These are phyloP conservation scores for Luperina testacea DNA, from an alignment of 2,888 invertebrate species.

Conservation along the genomic window DNA sequence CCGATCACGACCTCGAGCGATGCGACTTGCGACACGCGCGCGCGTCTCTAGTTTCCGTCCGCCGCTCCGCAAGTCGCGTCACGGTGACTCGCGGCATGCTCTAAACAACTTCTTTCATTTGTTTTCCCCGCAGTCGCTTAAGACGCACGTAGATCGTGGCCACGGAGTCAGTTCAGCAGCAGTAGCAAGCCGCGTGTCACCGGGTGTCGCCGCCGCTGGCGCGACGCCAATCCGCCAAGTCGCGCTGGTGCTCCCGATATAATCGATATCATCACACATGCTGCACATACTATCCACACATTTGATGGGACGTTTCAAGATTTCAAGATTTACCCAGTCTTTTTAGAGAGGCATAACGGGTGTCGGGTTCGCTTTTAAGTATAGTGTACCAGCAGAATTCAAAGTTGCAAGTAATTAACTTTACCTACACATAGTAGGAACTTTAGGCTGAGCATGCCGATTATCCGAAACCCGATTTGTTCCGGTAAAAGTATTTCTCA, in stretches of 20 bases:
- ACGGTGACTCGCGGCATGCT: no score
- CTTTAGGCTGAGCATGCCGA: neutral
- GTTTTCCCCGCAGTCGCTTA: neutral
- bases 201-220: slow-evolving; percentile 35
- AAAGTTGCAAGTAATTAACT: neutral
- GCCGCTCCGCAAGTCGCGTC: neutral
- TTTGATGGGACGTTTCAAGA: slow-evolving; percentile 1
- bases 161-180: slow-evolving; percentile 2
- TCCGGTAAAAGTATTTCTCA: neutral
- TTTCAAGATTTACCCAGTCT: neutral
- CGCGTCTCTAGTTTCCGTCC: no score
- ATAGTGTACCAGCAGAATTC: neutral
- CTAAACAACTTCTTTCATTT: neutral
- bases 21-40: neutral
- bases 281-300: slow-evolving; percentile 9
- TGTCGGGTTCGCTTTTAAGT: neutral
- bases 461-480: neutral
- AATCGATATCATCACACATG: slow-evolving; percentile 47
- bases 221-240: slow-evolving; percentile 49
- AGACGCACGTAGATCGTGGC: neutral
- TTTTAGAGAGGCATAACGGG: neutral
- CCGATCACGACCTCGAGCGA: neutral
- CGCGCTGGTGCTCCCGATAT: slow-evolving; percentile 17
- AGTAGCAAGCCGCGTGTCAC: slow-evolving; percentile 3
- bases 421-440: neutral